phyloP scores from a whole-genome alignment of 92 coral and sea anemone genomes.

The Porites cylindrica region DNA sequence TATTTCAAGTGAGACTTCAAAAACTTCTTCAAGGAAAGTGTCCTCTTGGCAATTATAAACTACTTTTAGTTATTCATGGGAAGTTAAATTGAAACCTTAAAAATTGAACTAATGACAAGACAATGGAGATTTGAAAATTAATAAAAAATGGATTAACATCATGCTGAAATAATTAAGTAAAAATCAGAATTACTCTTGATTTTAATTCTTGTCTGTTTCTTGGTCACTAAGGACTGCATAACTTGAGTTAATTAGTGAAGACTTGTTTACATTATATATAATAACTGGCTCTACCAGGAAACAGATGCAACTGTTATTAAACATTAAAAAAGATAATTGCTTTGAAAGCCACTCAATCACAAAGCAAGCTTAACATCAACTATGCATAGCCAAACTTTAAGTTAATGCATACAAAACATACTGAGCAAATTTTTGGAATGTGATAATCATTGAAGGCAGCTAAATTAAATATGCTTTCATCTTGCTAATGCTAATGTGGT shows the following conservation, averaged over 20 bases:
- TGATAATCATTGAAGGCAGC: neutral
- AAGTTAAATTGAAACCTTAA: neutral
- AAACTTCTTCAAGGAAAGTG: neutral
- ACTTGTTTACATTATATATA: neutral
- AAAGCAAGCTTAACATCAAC: too few relatives aligned
- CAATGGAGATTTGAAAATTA: neutral
- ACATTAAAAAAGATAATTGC: neutral
- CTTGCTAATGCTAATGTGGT: neutral
- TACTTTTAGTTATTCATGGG: neutral
- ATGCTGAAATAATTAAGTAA: neutral
- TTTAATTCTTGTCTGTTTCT: neutral
- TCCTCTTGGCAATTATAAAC: neutral
- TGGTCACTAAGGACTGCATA: slow-evolving; percentile 19
- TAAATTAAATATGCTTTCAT: neutral
- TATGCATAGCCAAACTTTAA: too few relatives aligned
- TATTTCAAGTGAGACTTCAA: neutral
- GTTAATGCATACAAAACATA: neutral
- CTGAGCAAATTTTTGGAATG: neutral
- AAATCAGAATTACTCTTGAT: neutral
- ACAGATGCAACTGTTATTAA: neutral
- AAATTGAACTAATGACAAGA: neutral
- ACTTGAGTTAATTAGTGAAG: neutral
- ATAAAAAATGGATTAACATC: slow-evolving; percentile 4
- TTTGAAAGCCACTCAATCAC: neutral
- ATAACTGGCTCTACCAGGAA: neutral